These are phyloP conservation scores for Hymenopus coronatus DNA, from an alignment of 2,888 invertebrate genomes.

Conservation along the genomic window DNA sequence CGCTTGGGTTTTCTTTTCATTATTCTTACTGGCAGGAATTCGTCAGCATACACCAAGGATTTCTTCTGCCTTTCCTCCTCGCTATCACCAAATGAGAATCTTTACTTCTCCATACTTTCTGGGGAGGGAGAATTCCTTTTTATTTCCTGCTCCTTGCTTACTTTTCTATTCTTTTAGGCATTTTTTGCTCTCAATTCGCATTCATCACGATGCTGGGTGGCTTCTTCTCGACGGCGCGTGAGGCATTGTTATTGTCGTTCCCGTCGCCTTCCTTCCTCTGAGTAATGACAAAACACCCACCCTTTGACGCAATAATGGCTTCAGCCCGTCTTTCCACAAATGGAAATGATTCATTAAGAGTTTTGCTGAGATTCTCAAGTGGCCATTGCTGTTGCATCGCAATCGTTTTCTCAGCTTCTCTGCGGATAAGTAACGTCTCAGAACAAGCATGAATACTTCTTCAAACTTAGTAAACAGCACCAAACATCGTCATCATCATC, in stretches of 20 bases:
- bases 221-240: not conserved
- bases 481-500: no score
- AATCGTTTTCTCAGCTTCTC: not conserved
- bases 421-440: no score
- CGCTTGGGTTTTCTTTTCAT: not conserved
- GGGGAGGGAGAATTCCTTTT: not conserved
- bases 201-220: not conserved
- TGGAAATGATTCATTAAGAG: not conserved
- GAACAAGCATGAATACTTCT: no score
- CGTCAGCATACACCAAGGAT: not conserved
- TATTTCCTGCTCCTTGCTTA: not conserved
- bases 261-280: not conserved
- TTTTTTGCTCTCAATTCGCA: slow-evolving; percentile 11
- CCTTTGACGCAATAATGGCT: not conserved
- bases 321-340: not conserved
- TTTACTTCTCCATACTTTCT: not conserved
- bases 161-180: slow-evolving; percentile 6
- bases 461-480: no score
- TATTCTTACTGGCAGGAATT: not conserved
- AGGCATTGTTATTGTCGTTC: not conserved
- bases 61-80: not conserved
- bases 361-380: not conserved
- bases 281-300: not conserved
- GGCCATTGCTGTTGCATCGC: not conserved
- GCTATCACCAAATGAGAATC: not conserved